Conservation (phyloP, 2,888 invertebrate genomes). For the Platycheirus rosarum region DNA sequence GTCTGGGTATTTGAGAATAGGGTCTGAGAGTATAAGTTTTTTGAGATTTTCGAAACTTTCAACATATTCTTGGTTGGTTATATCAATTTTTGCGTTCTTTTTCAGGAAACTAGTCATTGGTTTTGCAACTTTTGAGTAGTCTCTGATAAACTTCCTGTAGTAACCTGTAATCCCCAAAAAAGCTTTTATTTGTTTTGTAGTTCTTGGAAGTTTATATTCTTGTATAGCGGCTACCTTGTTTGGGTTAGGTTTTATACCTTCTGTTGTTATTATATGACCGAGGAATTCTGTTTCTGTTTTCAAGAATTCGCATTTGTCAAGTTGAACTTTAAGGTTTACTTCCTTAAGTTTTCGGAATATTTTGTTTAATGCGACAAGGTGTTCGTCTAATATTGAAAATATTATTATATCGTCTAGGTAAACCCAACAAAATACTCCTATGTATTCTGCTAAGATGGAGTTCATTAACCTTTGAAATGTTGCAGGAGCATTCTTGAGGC, state of each 20-base stretch:
- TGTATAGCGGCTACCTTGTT: too few relatives aligned
- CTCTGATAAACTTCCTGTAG: too few relatives aligned
- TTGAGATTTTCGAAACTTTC: constrained; percentile 38
- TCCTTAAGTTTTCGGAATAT: constrained; percentile 46
- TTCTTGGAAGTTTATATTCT: too few relatives aligned
- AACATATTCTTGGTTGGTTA: constrained; percentile 1
- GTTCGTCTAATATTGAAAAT: constrained; percentile 6
- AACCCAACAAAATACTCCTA: background rate
- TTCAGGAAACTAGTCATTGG: too few relatives aligned
- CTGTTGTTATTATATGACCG: too few relatives aligned
- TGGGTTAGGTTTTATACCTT: too few relatives aligned
- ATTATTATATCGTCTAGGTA: background rate
- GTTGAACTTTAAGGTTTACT: constrained; percentile 61
- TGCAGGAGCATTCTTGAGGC: too few relatives aligned
- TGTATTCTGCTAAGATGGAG: background rate
- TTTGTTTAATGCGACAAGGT: background rate
- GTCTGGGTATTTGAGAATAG: constrained; percentile 32
- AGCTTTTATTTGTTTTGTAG: too few relatives aligned
- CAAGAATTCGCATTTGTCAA: constrained; percentile 53
- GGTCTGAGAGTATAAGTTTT: constrained; percentile 11
- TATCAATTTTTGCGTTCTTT: too few relatives aligned
- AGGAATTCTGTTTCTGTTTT: too few relatives aligned
- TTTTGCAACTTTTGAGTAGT: too few relatives aligned
- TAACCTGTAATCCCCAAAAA: too few relatives aligned
- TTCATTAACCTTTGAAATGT: background rate